Percentiles rank a stretch among this genome's conserved stretches.
phyloP scores from a whole-genome alignment of 2,888 invertebrate species.

The Synanthedon myopaeformis region DNA sequence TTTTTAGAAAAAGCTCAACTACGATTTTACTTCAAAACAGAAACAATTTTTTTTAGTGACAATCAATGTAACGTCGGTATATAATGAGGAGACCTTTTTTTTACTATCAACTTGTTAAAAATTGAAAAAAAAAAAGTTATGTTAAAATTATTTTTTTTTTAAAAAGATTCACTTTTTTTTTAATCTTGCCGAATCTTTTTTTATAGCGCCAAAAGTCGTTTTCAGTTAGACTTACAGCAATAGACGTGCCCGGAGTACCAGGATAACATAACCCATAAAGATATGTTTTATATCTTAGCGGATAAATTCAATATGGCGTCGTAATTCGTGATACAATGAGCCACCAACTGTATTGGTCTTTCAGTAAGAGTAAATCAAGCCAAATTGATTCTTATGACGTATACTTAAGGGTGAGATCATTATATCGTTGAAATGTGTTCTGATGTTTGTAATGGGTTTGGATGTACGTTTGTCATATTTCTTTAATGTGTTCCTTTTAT shows the following conservation, averaged over 20 bases:
- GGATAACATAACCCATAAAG: conserved; percentile 12
- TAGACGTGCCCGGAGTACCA: conserved; percentile 8
- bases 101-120: too few species aligned
- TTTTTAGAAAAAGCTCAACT: too few species aligned
- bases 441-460: neutral
- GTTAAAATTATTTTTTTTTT: too few species aligned
- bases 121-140: too few species aligned
- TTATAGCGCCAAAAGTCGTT: neutral
- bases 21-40: too few species aligned
- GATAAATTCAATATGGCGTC: conserved; percentile 31
- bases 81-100: too few species aligned
- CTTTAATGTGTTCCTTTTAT: conserved; percentile 29
- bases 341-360: conserved; percentile 3
- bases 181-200: neutral
- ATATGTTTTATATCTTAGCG: conserved; percentile 20
- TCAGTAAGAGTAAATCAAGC: too few species aligned
- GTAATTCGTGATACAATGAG: conserved; percentile 20
- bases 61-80: too few species aligned
- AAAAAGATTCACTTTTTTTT: neutral
- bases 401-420: neutral
- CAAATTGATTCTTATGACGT: neutral
- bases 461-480: conserved; percentile 16
- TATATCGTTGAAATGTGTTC: neutral
- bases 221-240: neutral
- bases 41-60: too few species aligned